phyloP scores from a whole-genome alignment of 2,113 vertebrate species.

The sheep (Ovis aries) region DNA sequence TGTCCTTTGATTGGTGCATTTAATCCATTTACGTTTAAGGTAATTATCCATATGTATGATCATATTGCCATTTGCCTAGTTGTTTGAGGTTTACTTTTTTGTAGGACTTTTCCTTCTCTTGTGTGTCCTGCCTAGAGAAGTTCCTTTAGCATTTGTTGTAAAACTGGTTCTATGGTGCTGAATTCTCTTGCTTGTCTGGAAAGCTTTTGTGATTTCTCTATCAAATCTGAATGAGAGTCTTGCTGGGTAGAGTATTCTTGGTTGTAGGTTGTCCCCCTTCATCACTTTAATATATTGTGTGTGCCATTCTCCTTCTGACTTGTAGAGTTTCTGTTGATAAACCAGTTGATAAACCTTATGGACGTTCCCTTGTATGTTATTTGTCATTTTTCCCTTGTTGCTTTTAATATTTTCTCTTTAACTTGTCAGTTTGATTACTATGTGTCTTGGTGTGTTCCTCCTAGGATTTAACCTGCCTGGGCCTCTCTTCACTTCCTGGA shows the following conservation, averaged over 20 bases:
- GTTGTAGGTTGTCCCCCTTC: too few species aligned
- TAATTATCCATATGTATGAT: not conserved
- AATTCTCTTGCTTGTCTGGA: too few species aligned
- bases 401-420: not conserved
- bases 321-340: too few species aligned
- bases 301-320: too few species aligned
- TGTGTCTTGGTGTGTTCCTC: not conserved
- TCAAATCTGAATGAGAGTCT: too few species aligned
- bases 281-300: too few species aligned
- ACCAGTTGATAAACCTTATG: not conserved
- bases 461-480: not conserved
- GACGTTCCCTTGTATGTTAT: not conserved
- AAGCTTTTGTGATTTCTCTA: too few species aligned
- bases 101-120: too few species aligned
- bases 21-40: not conserved
- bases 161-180: too few species aligned
- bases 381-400: not conserved
- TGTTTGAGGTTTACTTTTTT: not conserved
- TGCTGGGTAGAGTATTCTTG: too few species aligned
- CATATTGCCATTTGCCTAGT: not conserved
- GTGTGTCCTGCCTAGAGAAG: too few species aligned
- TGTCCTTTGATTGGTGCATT: not conserved
- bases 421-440: not conserved
- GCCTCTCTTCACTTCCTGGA: not conserved
- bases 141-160: too few species aligned